Evolutionary conservation across 2,113 vertebrate species (phyloP), one percentile per base, ranked within the genome.

Genomic region (Neolamprologus tretocephalus): DNA sequence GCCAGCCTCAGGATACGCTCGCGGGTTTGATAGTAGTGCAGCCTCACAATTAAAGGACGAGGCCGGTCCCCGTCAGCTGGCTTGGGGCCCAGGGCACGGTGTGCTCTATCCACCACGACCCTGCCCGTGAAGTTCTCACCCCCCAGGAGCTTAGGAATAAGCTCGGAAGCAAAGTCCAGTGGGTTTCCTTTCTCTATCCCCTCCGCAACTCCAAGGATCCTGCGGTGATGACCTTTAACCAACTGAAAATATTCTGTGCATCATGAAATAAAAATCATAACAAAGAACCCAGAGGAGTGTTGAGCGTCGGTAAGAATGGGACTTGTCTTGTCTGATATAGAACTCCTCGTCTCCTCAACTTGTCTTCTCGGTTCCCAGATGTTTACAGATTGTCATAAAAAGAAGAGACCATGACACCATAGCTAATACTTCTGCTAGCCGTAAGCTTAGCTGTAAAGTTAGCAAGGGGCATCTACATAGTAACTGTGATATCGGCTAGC

Each of bases 61-160:
- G 47, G 0, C 4, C 1, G 8, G 17, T n/a, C 8, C 8, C 49
- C 8, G 0, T 19, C 49, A n/a, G 19, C 49, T 51, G 8, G 49
- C 49, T n/a, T n/a, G 8, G 5, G 49, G 49, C 49, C 49, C 19
- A 51, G 9, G 49, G 49, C 17, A 19, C 2, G 17, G 17, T 51
- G 47, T 51, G 47, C 49, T n/a, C 49, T 51, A 51, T 51, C 19
- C 49, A 53, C 9, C 19, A 53, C 19, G 3, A 53, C 49, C 19
- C 9, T 10, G 49, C 9, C 19, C 9, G 9, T n/a, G 9, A 53
- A 53, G 19, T 53, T 53, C 49, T 53, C 49, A n/a, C 49, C 0
- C 49, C 49, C 49, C 9, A 53, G 49, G 0, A 53, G 2, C 19
- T 53, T n/a, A 53, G 49, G 0, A 53, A 53, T 3, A n/a, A 53